Conservation (phyloP, 2,888 invertebrate genomes). For the Tipula unca region DNA sequence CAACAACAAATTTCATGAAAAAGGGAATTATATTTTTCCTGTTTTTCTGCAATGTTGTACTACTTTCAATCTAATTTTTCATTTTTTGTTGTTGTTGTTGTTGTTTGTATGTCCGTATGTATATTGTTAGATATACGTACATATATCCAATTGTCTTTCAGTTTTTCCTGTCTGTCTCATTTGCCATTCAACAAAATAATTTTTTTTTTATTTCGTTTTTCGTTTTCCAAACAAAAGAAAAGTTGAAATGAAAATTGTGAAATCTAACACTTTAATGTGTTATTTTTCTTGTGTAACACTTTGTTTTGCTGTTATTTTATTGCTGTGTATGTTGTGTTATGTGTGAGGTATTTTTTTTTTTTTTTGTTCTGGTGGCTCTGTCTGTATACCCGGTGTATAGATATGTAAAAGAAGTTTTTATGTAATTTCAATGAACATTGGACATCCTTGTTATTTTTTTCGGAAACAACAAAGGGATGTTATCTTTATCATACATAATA, state of each 20-base stretch:
- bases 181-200: background rate
- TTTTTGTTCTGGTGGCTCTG: background rate
- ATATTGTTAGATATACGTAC: background rate
- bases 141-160: background rate
- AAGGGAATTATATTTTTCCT: constrained; percentile 8
- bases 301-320: background rate
- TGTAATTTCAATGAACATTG: constrained; percentile 4
- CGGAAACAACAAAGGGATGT: background rate
- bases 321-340: background rate
- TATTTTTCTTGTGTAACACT: constrained; percentile 1
- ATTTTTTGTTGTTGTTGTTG: too few species aligned
- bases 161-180: background rate
- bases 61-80: background rate
- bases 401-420: background rate
- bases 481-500: background rate
- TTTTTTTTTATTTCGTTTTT: background rate
- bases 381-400: background rate
- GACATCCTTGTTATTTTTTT: background rate
- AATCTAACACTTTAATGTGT: constrained; percentile 8
- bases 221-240: background rate
- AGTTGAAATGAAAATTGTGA: constrained; percentile 3
- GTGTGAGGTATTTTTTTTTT: background rate
- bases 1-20: background rate
- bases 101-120: background rate
- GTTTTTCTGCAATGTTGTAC: background rate